A percentile compares a stretch with the other conserved stretches of the same genome.
Conservation (phyloP, 2,113 vertebrate species). For the Spea bombifrons region DNA sequence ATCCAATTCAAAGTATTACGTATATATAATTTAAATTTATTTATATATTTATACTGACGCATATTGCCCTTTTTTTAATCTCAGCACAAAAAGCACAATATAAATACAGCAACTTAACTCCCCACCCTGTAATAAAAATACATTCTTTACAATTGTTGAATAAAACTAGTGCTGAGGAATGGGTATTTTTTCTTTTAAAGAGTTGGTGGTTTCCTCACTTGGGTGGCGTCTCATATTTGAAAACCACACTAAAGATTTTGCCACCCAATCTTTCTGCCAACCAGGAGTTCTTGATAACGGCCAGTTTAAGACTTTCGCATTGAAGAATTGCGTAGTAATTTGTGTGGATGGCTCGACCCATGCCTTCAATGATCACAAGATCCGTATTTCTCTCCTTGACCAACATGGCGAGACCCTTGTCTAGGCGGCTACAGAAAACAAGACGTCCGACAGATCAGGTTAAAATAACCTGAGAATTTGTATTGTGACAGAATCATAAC, state of each 20-base stretch:
- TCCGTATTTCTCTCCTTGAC: slow-evolving; percentile 83
- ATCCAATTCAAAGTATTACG: slow-evolving; percentile 54
- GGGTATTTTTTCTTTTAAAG: slow-evolving; percentile 4
- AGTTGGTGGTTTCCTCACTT: slow-evolving; percentile 51
- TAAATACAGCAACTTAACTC: slow-evolving; percentile 56
- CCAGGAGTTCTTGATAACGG: slow-evolving; percentile 96
- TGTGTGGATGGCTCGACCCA: slow-evolving; percentile 96
- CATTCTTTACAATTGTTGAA: slow-evolving; percentile 58
- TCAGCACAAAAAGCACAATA: slow-evolving; percentile 59
- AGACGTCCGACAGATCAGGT: neutral
- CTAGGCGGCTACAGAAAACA: slow-evolving; percentile 77
- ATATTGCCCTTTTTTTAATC: slow-evolving; percentile 58
- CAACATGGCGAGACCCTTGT: slow-evolving; percentile 83
- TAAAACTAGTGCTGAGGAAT: slow-evolving; percentile 60
- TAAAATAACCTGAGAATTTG: too few species aligned
- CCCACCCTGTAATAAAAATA: slow-evolving; percentile 60
- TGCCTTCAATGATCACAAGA: slow-evolving; percentile 94
- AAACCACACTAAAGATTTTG: slow-evolving; percentile 95
- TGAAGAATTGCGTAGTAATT: slow-evolving; percentile 85
- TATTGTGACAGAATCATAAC: too few species aligned
- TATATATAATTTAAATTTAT: slow-evolving; percentile 59
- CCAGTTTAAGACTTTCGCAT: slow-evolving; percentile 95
- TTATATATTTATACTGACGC: slow-evolving; percentile 59
- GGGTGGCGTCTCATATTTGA: slow-evolving; percentile 89
- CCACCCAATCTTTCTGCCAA: slow-evolving; percentile 92